Base-by-base conservation (phyloP, 1,140 invertebrate genomes). In the Drosophila equinoxialis region DNA sequence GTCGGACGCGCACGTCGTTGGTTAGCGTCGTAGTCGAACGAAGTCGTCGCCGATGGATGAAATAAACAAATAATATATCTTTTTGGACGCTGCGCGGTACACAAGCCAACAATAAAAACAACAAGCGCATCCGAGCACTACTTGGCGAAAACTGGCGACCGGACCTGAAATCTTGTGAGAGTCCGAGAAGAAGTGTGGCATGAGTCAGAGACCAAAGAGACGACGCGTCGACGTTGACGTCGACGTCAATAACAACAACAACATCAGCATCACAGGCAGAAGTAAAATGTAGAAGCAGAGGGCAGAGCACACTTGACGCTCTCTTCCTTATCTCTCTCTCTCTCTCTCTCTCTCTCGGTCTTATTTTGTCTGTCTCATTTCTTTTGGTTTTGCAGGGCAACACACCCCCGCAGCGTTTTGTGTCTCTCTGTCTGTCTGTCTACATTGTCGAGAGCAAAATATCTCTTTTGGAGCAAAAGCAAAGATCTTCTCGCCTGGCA, bases 31-130 rank as follows among this genome's bases (percentile, higher is more conserved):
- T 37, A 14, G 57, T 37, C 78, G 76, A 30, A 30, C 30, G 30
- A 30, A 30, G 30, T 54, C 54, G 60, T 51, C 60, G 57, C 68
- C 72, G 67, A 65, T 77, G 74, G 73, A 77, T 70, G 60, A 64
- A 77, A 77, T 77, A 77, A 77, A 77, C 74, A 77, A 77, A 77
- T 77, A 77, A 77, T 77, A 77, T 77, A 77, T 77, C 74, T 77
- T 30, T 30, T 57, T 39, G 41, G 30, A 68, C 65, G 65, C 65
- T 26, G 39, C 33, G 37, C 37, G 37, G 65, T 67, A 68, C 55
- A 75, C 58, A 51, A 61, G 65, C 65, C 30, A 76, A 76, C 30
- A 76, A 45, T 37, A 59, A 67, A 45, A 63, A 68, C 74, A 61
- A 67, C 71, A 69, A 77, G 62, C 77, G 75, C 77, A 79, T 79